These are phyloP conservation scores for Phaedon cochleariae DNA, from an alignment of 2,888 invertebrate species.

Conservation along the genomic window DNA sequence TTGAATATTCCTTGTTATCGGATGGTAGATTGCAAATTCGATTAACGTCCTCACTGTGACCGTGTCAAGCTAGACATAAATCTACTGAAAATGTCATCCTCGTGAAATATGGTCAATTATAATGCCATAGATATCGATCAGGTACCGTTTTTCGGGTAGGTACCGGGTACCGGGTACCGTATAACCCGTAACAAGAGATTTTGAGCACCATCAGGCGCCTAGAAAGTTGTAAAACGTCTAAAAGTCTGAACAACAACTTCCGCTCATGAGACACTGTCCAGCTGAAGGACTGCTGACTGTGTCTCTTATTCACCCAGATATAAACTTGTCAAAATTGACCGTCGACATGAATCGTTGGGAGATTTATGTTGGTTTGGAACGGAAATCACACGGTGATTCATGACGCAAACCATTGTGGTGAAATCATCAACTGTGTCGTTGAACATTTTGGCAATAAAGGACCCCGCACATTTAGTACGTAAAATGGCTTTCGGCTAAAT, in stretches of 20 bases:
- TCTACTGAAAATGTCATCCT: background rate
- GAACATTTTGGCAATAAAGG: background rate
- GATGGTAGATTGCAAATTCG: too few species aligned
- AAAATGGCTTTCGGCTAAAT: too few species aligned
- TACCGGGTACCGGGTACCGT: background rate
- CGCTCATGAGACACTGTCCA: conserved; percentile 27
- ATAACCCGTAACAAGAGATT: background rate
- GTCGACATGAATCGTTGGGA: background rate
- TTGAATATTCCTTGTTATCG: too few species aligned
- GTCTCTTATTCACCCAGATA: conserved; percentile 16
- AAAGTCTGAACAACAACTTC: conserved; percentile 22
- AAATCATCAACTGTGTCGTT: background rate
- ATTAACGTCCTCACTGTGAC: background rate
- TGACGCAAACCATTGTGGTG: background rate
- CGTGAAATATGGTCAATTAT: background rate
- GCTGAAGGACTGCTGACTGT: conserved; percentile 7
- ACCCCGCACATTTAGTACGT: too few species aligned
- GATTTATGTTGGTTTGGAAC: background rate
- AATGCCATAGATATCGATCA: background rate
- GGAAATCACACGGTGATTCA: background rate
- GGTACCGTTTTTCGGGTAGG: too few species aligned
- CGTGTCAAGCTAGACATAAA: background rate
- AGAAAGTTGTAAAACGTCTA: conserved; percentile 34
- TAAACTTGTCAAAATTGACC: conserved; percentile 19
- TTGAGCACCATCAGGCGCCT: conserved; percentile 26